phyloP scores from a whole-genome alignment of 1,140 invertebrate genomes.

The Dolichoris vasculosae region DNA sequence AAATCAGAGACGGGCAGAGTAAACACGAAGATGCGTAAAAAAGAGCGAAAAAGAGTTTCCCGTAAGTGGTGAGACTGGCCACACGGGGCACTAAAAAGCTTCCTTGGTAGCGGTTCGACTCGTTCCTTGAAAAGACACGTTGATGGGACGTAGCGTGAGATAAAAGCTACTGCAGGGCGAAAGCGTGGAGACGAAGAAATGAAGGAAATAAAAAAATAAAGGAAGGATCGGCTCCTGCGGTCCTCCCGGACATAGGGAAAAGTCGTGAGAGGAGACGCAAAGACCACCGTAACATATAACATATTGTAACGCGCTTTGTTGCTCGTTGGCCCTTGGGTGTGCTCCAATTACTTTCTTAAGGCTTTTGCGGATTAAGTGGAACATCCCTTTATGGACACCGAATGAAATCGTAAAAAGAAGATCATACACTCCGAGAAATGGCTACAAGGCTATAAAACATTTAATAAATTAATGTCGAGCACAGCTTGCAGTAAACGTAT shows the following conservation, averaged over 20 bases:
- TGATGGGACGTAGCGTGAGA: conserved; percentile 13
- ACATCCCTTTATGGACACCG: conserved; percentile 65
- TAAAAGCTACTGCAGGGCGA: background rate
- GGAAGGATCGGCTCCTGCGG: background rate
- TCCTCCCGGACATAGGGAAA: conserved; percentile 35
- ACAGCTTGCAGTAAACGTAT: no score
- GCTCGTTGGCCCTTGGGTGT: conserved; percentile 54
- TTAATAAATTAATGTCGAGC: background rate
- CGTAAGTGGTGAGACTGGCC: background rate
- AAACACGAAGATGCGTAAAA: background rate
- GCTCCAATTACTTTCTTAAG: conserved; percentile 63
- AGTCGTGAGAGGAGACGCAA: conserved; percentile 53
- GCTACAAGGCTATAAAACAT: background rate
- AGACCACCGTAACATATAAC: conserved; percentile 54
- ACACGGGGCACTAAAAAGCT: conserved; percentile 50
- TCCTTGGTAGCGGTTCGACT: background rate
- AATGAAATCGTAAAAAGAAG: background rate
- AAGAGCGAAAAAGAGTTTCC: conserved; percentile 19
- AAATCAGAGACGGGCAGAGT: background rate
- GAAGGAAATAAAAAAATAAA: background rate
- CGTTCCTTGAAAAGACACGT: conserved; percentile 32
- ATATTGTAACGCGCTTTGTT: conserved; percentile 53
- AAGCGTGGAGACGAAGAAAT: background rate
- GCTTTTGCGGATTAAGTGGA: conserved; percentile 64
- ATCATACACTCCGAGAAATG: background rate